phyloP scores from a whole-genome alignment of 2,113 vertebrate genomes.

The Lepus americanus region DNA sequence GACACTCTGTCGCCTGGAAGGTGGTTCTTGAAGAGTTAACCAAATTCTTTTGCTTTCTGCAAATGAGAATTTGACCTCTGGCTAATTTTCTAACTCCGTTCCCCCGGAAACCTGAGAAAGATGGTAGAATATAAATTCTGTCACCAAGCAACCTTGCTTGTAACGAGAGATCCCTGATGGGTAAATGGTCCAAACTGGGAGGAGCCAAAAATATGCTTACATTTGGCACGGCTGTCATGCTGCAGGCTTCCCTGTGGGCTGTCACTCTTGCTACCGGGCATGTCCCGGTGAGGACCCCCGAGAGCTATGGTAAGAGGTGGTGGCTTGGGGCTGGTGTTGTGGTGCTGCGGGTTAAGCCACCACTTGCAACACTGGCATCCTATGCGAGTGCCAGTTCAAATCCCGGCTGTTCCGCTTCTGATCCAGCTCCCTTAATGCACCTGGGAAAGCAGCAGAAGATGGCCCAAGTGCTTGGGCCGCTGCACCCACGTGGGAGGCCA shows the following conservation, averaged over 20 bases:
- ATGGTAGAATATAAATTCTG: not conserved
- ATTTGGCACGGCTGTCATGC: too few relatives aligned
- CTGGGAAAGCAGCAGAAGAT: too few relatives aligned
- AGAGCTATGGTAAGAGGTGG: not conserved
- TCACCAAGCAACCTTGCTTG: not conserved
- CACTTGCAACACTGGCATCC: too few relatives aligned
- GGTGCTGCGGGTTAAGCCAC: too few relatives aligned
- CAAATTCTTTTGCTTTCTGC: not conserved
- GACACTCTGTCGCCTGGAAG: not conserved
- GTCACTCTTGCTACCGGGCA: accelerated
- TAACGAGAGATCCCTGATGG: not conserved
- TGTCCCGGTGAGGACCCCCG: not conserved
- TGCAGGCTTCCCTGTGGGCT: accelerated
- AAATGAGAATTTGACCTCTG: slow-evolving; percentile 4
- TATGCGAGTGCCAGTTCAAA: too few relatives aligned
- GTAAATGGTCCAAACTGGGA: not conserved
- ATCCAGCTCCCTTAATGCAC: too few relatives aligned
- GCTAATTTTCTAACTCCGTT: slow-evolving; percentile 24
- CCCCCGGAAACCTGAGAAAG: slow-evolving; percentile 34
- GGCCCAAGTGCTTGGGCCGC: too few relatives aligned
- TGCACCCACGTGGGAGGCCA: too few relatives aligned
- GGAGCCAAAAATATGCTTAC: accelerated
- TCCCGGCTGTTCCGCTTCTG: too few relatives aligned
- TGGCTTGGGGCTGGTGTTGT: not conserved
- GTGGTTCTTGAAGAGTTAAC: not conserved